Percentiles rank a stretch among this genome's conserved stretches.
Evolutionary conservation across 2,797 vertebrate species (phyloP).

Genomic region (Molossus molossus): DNA sequence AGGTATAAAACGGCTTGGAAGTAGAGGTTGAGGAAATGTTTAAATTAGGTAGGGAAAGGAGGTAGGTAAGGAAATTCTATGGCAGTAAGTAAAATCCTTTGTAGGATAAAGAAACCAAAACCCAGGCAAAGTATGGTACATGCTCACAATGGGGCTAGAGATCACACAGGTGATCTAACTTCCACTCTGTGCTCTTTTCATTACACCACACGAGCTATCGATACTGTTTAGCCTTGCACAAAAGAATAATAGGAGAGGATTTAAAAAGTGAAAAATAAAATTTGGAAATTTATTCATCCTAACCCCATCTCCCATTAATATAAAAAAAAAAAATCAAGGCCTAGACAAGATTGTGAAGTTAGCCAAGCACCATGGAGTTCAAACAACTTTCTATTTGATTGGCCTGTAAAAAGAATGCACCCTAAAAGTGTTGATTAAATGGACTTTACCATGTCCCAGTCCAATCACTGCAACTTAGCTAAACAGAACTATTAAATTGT

Average conservation of each 20-base stretch:
- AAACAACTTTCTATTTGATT: not conserved
- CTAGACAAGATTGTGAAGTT: constrained; percentile 21
- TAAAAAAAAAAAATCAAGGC: not conserved
- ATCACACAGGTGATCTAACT: not conserved
- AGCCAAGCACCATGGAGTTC: not conserved
- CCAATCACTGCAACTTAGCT: not conserved
- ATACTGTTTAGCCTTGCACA: not conserved
- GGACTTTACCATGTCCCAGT: not conserved
- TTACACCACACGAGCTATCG: not conserved
- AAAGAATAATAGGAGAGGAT: not conserved
- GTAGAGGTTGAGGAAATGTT: not conserved
- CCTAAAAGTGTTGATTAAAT: not conserved
- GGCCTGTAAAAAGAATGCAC: not conserved
- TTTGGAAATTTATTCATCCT: not conserved
- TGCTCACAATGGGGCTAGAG: constrained; percentile 15
- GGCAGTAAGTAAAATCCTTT: constrained; percentile 30
- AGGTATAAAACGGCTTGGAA: not conserved
- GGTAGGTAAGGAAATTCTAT: not conserved
- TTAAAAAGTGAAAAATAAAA: constrained; percentile 33
- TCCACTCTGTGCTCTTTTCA: not conserved
- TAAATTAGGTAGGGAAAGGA: constrained; percentile 14
- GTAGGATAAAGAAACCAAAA: constrained; percentile 61
- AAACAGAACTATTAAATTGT: not conserved
- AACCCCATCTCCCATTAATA: not conserved
- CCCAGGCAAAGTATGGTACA: not conserved